Evolutionary conservation across 2,888 invertebrate genomes (phyloP), one percentile per base, ranked within the genome.

Genomic region (Micoletzkya japonica): DNA sequence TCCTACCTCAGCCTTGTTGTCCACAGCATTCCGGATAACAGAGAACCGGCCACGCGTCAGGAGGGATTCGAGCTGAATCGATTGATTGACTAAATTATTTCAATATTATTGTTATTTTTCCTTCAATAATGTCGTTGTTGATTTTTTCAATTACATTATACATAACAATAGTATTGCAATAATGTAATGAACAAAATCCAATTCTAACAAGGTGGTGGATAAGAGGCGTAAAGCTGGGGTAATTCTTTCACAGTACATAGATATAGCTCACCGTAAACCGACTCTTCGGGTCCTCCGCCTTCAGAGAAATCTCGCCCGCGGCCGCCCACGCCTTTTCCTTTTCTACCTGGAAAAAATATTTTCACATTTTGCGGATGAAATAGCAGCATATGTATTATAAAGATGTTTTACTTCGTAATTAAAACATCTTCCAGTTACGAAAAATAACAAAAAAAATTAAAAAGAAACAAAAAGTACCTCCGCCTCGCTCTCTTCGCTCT

Each of bases 1-100:
- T n/a, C 20, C 7, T 10, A 87, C 69, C 58, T 69, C 69, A 26
- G 69, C 36, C 52, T 69, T 88, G 82, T 91, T 91, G 83, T 93
- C 92, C 44, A 93, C 90, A 36, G 86, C 86, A 92, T 94, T 24
- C 91, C 91, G 56, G 17, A 95, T 91, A 0, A 92, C 90, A 3
- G 93, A 92, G 88, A 93, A 96, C 81, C 91, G 90, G 0, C 95
- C 95, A 69, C 93, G 90, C 85, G 85, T 89, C 36, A 95, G 89
- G 17, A 70, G 44, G 0, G 59, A 54, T 39, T 61, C 63, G 24
- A 70, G 30, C 70, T 60, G 39, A 56, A 60, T 34, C n/a, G n/a
- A n/a, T n/a, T n/a, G n/a, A n/a, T n/a, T n/a, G n/a, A n/a, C 93
- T 91, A 83, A 93, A 92, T 79, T 91, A 91, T 44, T 44, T 14